phyloP scores from a whole-genome alignment of 2,797 vertebrate genomes.

The Dendrocincla fuliginosa region DNA sequence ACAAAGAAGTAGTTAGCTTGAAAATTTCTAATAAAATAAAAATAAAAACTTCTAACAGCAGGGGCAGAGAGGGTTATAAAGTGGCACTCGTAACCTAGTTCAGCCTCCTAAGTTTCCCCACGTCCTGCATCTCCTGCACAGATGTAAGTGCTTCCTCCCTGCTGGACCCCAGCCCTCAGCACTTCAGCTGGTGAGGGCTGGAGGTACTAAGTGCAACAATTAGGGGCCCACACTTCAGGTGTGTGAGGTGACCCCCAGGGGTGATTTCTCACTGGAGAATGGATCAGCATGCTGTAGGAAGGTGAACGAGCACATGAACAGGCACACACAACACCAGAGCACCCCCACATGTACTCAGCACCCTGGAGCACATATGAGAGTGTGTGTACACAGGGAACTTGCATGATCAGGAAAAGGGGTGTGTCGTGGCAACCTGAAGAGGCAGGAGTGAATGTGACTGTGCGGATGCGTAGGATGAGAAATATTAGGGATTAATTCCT shows the following conservation, averaged over 20 bases:
- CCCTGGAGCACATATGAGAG: fast-evolving
- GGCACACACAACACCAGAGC: not conserved
- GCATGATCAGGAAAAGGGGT: not conserved
- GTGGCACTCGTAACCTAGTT: not conserved
- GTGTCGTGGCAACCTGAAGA: not conserved
- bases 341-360: fast-evolving
- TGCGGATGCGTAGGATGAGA: not conserved
- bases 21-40: too few relatives aligned
- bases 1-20: not conserved
- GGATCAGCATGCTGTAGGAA: not conserved
- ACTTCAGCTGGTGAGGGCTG: not conserved
- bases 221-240: not conserved
- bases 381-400: not conserved
- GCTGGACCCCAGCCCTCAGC: not conserved
- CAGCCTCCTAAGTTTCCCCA: not conserved
- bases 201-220: not conserved
- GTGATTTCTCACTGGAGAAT: not conserved
- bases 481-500: not conserved
- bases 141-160: not conserved
- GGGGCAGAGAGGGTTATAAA: not conserved
- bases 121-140: not conserved
- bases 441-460: not conserved
- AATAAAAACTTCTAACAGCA: not conserved
- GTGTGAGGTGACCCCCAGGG: not conserved
- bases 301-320: fast-evolving